Evolutionary conservation across 1,140 invertebrate genomes (phyloP), one percentile per base, ranked within the genome.

Genomic region (Diachasma alloeum): DNA sequence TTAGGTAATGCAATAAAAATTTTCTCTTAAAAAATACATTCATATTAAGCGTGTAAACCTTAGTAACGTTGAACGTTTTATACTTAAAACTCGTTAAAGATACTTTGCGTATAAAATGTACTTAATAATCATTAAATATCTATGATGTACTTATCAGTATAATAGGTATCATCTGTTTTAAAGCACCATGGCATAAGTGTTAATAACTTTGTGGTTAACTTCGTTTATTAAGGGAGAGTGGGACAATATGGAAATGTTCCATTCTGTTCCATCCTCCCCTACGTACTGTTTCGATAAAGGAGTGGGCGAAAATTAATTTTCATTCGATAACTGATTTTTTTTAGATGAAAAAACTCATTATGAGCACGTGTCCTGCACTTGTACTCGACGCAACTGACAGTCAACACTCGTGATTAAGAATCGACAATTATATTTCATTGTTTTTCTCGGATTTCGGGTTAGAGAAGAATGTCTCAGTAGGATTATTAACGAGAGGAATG

Each of bases 391-490:
- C 46, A 56, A 63, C 11, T 63, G 59, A 15, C 59, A 53, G 48
- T 17, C 48, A 9, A 53, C 9, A 46, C 44, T 31, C 31, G 31
- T 6, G 44, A 46, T 46, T 4, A 46, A 46, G 2, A 46, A 4
- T 46, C 44, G 10, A 46, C n/a, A 4, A 46, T 1, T 46, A 6
- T 46, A 5, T 53, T 53, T n/a, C 6, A 13, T 53, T 53, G 36
- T 22, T 19, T 69, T 42, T 42, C 11, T 42, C 11, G 6, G 11
- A 63, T 71, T 63, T 5, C 46, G 48, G 24, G n/a, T 1, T 24
- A 26, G 8, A 42, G 67, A 74, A 84, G 85, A 88, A 88, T 87
- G 86, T 88, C 85, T 86, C 85, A 87, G 87, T 85, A 87, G 81
- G 81, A 76, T 85, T 87, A 84, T 31, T 79, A 85, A 86, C 80